Conservation (phyloP, 2,113 vertebrate genomes). For the Micronycteris hirsuta region DNA sequence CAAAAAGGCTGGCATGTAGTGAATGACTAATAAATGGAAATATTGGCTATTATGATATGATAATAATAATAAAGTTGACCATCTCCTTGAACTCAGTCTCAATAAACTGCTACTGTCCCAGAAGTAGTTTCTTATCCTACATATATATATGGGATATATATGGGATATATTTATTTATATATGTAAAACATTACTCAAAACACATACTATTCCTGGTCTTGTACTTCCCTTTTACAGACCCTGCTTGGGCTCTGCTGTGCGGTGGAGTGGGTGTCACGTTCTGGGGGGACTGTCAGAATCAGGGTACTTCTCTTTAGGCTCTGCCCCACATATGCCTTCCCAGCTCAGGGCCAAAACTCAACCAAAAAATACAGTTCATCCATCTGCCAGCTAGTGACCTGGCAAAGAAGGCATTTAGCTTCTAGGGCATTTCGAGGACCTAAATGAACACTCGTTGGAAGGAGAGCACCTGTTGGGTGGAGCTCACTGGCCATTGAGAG, state of each 20-base stretch:
- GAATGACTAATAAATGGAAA: not conserved
- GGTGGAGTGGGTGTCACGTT: not conserved
- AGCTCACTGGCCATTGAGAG: not conserved
- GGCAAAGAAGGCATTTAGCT: not conserved
- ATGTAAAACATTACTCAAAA: not conserved
- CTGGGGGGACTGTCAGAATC: not conserved
- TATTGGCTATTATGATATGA: not conserved
- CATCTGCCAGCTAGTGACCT: not conserved
- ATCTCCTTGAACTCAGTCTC: not conserved
- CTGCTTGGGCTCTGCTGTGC: not conserved
- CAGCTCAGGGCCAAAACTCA: not conserved
- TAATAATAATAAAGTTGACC: not conserved
- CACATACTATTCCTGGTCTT: not conserved
- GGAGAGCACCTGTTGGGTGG: not conserved
- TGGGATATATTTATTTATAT: too few relatives aligned
- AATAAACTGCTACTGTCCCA: not conserved
- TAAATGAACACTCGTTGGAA: not conserved
- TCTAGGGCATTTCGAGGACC: not conserved
- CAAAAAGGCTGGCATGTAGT: not conserved
- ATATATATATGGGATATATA: not conserved
- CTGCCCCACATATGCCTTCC: not conserved
- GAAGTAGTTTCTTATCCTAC: not conserved
- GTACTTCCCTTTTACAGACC: not conserved
- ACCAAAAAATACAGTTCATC: not conserved
- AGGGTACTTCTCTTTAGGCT: not conserved